Base-by-base conservation (phyloP, 2,797 vertebrate species). In the Xenentodon cancila region DNA sequence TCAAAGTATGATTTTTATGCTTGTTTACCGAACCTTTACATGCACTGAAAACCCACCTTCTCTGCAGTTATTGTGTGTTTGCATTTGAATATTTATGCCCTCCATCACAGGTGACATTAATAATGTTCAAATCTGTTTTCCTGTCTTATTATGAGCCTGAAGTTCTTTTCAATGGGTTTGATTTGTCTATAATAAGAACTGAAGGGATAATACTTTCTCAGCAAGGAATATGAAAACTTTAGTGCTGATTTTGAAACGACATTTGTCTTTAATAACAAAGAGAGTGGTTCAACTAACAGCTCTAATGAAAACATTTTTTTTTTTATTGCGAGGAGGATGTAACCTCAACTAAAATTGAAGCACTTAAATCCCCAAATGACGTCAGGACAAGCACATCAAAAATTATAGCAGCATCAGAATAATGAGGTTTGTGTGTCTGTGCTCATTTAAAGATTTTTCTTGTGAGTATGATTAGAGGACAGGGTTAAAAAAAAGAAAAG, bases 231-330 rank as follows among this genome's bases (percentile, higher is more conserved):
- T 62, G 15, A 49, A 54, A 9, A 32, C 21, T 42, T 44, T 27
- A 49, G 37, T 42, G 15, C 13, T 25, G 12, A 54, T 47, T 43
- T 43, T 9, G 27, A 44, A 49, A 27, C 21, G 9, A 22, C 18
- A 42, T 37, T 46, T 4, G 22, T n/a, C n/a, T 45, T 12, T 52
- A 56, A 58, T 20, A 21, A 30, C 17, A 34, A 53, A 72, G 15
- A 30, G 50, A 51, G 18, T 13, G 3, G 20, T 53, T 73, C 37
- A 55, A 3, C 37, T 50, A 45, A 59, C 32, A 43, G 54, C 21
- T 27, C 20, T 1, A 5, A 44, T 19, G 25, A 17, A 60, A 54
- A 16, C n/a, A 37, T 16, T 9, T 27, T 2, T 37, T n/a, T 9
- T 27, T 1, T 25, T 25, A 25, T 9, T 0, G 20, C 9, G 9